Evolutionary conservation across 2,113 vertebrate species (phyloP).

Genomic region (Crotophaga sulcirostris): DNA sequence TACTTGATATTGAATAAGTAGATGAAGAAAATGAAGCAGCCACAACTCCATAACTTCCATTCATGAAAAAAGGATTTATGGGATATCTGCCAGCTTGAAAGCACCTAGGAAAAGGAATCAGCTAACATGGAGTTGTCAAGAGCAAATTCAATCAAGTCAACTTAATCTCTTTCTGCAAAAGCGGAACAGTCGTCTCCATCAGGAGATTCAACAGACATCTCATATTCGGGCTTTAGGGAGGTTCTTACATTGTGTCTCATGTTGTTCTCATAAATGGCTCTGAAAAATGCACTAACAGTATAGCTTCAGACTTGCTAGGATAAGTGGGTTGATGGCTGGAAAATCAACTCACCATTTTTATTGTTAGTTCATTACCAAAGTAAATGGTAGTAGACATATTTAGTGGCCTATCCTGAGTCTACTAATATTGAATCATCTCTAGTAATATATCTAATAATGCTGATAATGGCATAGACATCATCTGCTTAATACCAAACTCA

Average conservation of each 20-base stretch:
- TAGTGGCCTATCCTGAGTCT: background rate
- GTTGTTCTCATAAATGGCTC: background rate
- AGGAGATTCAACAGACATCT: background rate
- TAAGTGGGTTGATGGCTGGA: background rate
- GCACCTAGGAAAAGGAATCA: background rate
- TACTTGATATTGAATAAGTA: background rate
- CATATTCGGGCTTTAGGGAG: background rate
- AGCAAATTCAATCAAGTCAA: background rate
- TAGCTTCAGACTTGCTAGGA: background rate
- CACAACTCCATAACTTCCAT: background rate
- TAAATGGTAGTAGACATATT: background rate
- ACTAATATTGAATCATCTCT: background rate
- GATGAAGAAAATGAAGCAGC: background rate
- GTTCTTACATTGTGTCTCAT: background rate
- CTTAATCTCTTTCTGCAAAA: background rate
- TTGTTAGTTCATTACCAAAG: background rate
- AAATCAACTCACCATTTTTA: background rate
- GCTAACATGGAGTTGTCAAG: background rate
- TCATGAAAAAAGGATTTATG: background rate
- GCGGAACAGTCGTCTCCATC: background rate
- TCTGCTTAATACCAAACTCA: background rate
- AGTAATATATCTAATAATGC: background rate
- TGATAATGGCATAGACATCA: background rate
- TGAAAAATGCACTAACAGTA: background rate
- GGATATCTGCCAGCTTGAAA: background rate